Base-by-base conservation (phyloP, 37 sponge, comb jelly and placozoan genomes). In the Amphimedon queenslandica region DNA sequence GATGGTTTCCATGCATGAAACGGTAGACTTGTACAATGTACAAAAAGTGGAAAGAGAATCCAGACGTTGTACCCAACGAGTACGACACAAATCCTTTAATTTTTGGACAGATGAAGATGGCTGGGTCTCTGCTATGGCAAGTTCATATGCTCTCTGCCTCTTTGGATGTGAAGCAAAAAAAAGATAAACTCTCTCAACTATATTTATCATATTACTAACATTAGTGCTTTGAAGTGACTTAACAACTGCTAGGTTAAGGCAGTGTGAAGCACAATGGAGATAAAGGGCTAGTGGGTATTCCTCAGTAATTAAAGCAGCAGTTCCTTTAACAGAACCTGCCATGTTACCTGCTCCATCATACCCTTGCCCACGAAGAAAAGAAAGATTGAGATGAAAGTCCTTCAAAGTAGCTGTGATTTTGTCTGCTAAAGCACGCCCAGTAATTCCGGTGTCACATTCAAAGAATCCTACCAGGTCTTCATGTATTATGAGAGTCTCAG, bases 291-390 rank as follows among this genome's bases (percentile, higher is more conserved):
- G 64, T 35, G 82, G 82, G 42, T 82, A 58, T 37, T 57, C 33
- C 16, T 57, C 18, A 24, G 75, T 41, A 11, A 82, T 82, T 28
- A 51, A 5, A 68, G 82, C 75, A 37, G 82, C 82, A 38, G 75
- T 57, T 18, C 82, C 75, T 29, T 68, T 82, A 8, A 47, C 58
- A 34, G 23, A 33, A 21, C 76, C 76, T 56, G 82, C 35, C 82
- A 82, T 82, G 63, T 69, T 90, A 38, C 78, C 80, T 67, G 86
- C 91, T 23, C 91, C 86, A 77, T 86, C 86, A 58, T 90, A 90
- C 1, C 79, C 79, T 67, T 90, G 91, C 8, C 86, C 91, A 69
- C 86, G 74, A 31, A 85, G 30, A 30, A 67, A 75, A 40, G 40
- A 75, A 20, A 65, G 80, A 38, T 92, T 61, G 30, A 87, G 40